Evolutionary conservation across 1,140 invertebrate species (phyloP).

Genomic region (Heliconius congener): DNA sequence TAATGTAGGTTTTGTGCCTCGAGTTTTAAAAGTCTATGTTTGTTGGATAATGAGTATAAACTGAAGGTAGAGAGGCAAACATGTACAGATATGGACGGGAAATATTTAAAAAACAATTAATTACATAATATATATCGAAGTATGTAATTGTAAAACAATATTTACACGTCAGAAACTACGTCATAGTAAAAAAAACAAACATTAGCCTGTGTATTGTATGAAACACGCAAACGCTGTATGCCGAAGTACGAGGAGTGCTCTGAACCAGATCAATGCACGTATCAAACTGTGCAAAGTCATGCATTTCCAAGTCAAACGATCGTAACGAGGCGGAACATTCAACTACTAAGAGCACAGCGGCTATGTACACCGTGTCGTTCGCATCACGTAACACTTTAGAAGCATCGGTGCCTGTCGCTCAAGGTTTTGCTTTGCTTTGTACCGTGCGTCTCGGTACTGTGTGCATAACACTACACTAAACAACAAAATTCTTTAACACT

Average conservation of each 20-base stretch:
- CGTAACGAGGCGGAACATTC: slow-evolving; percentile 60
- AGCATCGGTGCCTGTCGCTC: slow-evolving; percentile 74
- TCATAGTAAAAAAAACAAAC: slow-evolving; percentile 9
- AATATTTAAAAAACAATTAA: not conserved
- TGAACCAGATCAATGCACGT: slow-evolving; percentile 64
- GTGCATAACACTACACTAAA: slow-evolving; percentile 79
- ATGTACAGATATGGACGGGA: not conserved
- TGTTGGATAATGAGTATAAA: not conserved
- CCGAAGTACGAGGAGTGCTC: slow-evolving; percentile 53
- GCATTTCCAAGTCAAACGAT: slow-evolving; percentile 54
- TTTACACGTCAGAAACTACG: slow-evolving; percentile 3
- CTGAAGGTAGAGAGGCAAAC: not conserved
- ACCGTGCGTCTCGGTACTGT: slow-evolving; percentile 62
- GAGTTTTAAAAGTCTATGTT: not conserved
- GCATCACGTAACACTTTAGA: slow-evolving; percentile 55
- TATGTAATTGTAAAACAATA: slow-evolving; percentile 3
- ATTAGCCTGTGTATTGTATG: not conserved
- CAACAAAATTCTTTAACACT: slow-evolving; percentile 75
- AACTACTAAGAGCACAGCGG: slow-evolving; percentile 68
- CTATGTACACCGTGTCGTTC: slow-evolving; percentile 71
- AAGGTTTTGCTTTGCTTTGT: slow-evolving; percentile 68
- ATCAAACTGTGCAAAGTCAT: slow-evolving; percentile 66
- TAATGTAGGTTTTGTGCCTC: slow-evolving; percentile 18
- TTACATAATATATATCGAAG: slow-evolving; percentile 2
- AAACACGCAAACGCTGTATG: slow-evolving; percentile 43